A percentile compares a stretch with the other conserved stretches of the same genome.
Conservation (phyloP, 2,113 vertebrate genomes). For the Centropus unirufus region DNA sequence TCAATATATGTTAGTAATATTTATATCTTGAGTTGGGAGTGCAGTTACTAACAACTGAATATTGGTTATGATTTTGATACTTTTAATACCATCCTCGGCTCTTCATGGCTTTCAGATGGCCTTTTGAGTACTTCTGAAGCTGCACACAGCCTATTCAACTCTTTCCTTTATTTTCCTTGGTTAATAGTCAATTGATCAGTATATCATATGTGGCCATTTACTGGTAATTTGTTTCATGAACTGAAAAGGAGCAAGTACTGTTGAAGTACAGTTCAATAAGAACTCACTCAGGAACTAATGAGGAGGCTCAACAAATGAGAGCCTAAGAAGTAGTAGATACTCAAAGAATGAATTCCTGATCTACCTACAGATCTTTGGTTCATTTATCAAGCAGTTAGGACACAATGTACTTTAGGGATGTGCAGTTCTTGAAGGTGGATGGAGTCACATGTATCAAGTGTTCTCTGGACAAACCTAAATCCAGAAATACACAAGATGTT, state of each 20-base stretch:
- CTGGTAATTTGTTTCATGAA: not conserved
- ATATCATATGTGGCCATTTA: not conserved
- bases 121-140: not conserved
- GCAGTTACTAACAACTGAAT: not conserved
- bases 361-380: not conserved
- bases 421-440: not conserved
- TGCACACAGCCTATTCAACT: not conserved
- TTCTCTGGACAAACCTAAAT: not conserved
- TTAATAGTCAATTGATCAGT: conserved; percentile 16
- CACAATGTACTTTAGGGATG: not conserved
- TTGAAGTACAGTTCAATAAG: not conserved
- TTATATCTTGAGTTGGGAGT: not conserved
- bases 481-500: not conserved
- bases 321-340: not conserved
- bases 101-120: not conserved
- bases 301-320: not conserved
- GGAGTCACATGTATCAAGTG: not conserved
- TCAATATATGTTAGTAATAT: not conserved
- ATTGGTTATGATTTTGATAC: not conserved
- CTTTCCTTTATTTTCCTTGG: not conserved
- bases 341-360: not conserved
- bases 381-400: not conserved
- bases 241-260: not conserved
- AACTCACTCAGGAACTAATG: not conserved
- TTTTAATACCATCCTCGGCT: not conserved